Conservation (phyloP, 30 jellyfish, hydroid and myxozoan genomes). For the Aurelia coerulea region DNA sequence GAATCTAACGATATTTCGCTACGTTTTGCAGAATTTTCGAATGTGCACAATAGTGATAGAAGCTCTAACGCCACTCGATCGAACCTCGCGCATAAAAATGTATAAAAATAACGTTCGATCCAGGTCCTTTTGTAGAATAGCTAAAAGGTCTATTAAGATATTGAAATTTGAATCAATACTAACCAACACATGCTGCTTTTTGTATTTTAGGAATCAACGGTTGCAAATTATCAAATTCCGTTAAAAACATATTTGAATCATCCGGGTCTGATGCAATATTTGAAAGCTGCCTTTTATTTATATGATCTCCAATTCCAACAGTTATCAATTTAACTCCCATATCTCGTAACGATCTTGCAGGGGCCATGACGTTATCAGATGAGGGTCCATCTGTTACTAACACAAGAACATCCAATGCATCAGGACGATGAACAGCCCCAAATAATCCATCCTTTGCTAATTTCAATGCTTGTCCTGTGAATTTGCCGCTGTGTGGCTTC, state of each 20-base stretch:
- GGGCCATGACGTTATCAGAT: conserved; percentile 88
- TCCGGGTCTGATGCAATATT: conserved; percentile 97
- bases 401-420: conserved; percentile 90
- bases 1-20: no score
- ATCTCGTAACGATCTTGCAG: conserved; percentile 91
- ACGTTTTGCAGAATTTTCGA: no score
- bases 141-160: no score
- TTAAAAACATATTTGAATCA: conserved; percentile 91
- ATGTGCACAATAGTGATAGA: no score
- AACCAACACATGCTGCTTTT: conserved; percentile 95
- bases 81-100: no score
- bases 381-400: conserved; percentile 95
- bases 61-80: no score
- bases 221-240: conserved; percentile 89
- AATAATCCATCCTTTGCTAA: conserved; percentile 91
- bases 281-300: conserved; percentile 81
- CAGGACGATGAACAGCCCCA: conserved; percentile 89
- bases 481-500: conserved; percentile 93
- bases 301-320: conserved; percentile 92
- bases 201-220: conserved; percentile 90
- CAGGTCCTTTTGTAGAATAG: no score
- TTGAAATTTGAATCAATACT: not conserved
- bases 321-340: conserved; percentile 94
- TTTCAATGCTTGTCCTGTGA: conserved; percentile 93
- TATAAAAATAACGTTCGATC: no score